Evolutionary conservation across 2,113 vertebrate species (phyloP).

Genomic region (Onychostoma macrolepis): DNA sequence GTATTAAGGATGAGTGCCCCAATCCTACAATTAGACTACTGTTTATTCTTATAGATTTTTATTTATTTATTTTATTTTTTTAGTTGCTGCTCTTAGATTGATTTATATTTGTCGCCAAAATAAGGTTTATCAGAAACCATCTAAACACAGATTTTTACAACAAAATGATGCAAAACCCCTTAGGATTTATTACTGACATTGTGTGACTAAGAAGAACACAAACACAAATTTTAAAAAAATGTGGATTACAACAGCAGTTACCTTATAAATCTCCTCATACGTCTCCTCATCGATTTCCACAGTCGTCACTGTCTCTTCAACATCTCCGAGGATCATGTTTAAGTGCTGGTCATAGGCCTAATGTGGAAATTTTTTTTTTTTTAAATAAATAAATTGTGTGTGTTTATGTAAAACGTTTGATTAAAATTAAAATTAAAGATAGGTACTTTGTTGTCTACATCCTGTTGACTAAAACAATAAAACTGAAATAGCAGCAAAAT

Average conservation of each 20-base stretch:
- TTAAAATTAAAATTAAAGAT: too few relatives aligned
- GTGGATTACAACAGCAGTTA: conserved; percentile 55
- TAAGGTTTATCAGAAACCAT: neutral
- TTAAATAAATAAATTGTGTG: too few relatives aligned
- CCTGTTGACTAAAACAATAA: too few relatives aligned
- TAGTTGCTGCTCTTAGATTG: neutral
- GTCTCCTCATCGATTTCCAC: conserved; percentile 99
- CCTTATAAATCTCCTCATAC: conserved; percentile 98
- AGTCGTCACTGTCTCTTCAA: conserved; percentile 98
- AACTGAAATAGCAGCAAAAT: too few relatives aligned
- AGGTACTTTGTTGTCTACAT: too few relatives aligned
- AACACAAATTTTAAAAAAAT: neutral
- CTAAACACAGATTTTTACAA: neutral
- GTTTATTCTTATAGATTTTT: neutral
- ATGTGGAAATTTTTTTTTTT: too few relatives aligned
- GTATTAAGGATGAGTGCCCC: neutral
- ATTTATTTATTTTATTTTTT: neutral
- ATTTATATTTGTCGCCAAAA: neutral
- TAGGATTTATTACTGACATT: neutral
- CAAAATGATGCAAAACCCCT: neutral
- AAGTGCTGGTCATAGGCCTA: conserved; percentile 98
- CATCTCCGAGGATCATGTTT: conserved; percentile 98
- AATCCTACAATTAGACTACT: neutral
- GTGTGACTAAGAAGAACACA: too few relatives aligned
- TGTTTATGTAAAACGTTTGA: too few relatives aligned